phyloP scores from a whole-genome alignment of 2,888 invertebrate species.

The Morpho helenor region DNA sequence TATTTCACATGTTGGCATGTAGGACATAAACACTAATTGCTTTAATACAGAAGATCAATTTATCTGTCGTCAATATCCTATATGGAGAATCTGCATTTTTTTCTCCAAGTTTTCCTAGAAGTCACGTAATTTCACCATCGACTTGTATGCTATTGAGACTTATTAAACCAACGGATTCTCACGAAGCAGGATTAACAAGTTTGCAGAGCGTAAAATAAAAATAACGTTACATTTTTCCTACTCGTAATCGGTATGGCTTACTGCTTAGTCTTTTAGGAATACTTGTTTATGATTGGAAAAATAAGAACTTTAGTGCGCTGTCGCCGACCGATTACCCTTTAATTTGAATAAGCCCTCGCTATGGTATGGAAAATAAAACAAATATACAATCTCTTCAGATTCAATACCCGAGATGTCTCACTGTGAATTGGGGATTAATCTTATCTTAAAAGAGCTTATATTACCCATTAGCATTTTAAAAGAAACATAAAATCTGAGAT shows the following conservation, averaged over 20 bases:
- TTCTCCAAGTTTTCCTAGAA: conserved; percentile 19
- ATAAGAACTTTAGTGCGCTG: conserved; percentile 21
- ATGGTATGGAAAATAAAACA: conserved; percentile 24
- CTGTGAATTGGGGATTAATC: conserved; percentile 23
- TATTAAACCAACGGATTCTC: conserved; percentile 28
- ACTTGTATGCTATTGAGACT: conserved; percentile 8
- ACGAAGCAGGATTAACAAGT: conserved; percentile 29
- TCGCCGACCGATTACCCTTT: conserved; percentile 26
- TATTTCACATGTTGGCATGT: too few relatives aligned
- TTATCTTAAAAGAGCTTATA: conserved; percentile 26
- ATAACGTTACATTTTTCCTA: conserved; percentile 25
- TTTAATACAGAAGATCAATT: too few relatives aligned
- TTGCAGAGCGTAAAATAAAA: conserved; percentile 23
- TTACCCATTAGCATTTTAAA: conserved; percentile 24
- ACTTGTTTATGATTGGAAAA: conserved; percentile 17
- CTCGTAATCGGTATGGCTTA: conserved; percentile 15
- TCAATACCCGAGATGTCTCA: conserved; percentile 21
- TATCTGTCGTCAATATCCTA: too few relatives aligned
- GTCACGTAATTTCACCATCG: conserved; percentile 20
- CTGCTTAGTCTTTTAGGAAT: conserved; percentile 14
- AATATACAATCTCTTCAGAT: conserved; percentile 23
- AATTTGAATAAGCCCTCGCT: conserved; percentile 58
- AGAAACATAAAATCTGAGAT: conserved; percentile 16
- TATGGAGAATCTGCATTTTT: conserved; percentile 11
- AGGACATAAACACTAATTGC: too few relatives aligned